These are phyloP conservation scores for Cephalotes varians DNA, from an alignment of 2,888 invertebrate genomes.

Conservation along the genomic window DNA sequence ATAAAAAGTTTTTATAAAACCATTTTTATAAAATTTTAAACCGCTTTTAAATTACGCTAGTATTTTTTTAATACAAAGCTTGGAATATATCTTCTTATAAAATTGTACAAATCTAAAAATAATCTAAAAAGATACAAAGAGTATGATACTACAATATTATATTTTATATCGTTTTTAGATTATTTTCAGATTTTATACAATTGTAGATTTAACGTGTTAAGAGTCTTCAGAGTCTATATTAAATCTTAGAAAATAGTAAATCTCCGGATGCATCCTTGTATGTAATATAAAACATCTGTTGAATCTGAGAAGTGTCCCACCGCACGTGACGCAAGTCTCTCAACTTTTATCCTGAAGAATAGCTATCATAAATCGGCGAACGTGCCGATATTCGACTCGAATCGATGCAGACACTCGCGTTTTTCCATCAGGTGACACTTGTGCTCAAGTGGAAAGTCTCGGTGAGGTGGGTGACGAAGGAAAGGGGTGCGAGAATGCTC, in stretches of 20 bases:
- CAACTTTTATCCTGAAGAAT: slow-evolving; percentile 20
- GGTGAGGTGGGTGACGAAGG: slow-evolving; percentile 31
- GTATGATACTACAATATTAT: not conserved
- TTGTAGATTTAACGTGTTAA: not conserved
- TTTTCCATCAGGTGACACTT: slow-evolving; percentile 51
- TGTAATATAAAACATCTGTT: slow-evolving; percentile 33
- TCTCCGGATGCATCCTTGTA: not conserved
- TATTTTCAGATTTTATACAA: too few species aligned
- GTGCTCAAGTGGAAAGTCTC: slow-evolving; percentile 34
- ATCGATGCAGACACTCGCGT: slow-evolving; percentile 19
- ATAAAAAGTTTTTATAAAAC: not conserved
- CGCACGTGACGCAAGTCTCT: slow-evolving; percentile 1
- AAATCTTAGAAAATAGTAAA: not conserved
- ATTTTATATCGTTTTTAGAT: too few species aligned
- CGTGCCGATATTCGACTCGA: not conserved
- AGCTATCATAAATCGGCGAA: slow-evolving; percentile 25
- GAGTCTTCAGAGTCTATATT: not conserved
- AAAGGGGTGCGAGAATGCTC: slow-evolving; percentile 33
- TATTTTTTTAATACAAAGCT: not conserved
- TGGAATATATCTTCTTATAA: not conserved
- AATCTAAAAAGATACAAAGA: not conserved
- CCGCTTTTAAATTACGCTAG: not conserved
- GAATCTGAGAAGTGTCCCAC: not conserved
- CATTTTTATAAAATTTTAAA: too few species aligned
- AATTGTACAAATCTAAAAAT: not conserved